Percentiles rank a stretch among this genome's conserved stretches.
Conservation (phyloP, 2,888 invertebrate genomes). For the Limenitis camilla region DNA sequence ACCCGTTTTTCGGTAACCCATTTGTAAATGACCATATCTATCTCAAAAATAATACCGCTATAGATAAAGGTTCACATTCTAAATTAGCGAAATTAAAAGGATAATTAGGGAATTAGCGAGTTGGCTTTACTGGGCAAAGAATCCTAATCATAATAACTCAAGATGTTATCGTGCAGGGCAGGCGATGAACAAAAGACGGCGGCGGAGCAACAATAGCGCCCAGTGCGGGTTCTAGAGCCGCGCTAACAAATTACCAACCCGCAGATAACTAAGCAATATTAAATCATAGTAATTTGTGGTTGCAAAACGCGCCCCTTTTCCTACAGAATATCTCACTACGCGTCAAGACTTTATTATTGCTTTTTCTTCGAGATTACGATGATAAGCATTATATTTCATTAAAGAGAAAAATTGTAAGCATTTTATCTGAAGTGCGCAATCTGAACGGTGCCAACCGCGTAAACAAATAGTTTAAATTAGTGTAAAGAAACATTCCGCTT, state of each 20-base stretch:
- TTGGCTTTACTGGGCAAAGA: constrained; percentile 69
- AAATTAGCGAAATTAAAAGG: constrained; percentile 53
- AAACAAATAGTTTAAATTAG: constrained; percentile 48
- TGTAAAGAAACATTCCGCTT: constrained; percentile 45
- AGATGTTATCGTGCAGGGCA: constrained; percentile 66
- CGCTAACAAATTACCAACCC: constrained; percentile 71
- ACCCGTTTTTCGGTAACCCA: too few species aligned
- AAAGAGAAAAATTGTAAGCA: constrained; percentile 19
- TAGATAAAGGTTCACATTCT: constrained; percentile 20
- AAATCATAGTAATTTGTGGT: constrained; percentile 74
- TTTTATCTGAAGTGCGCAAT: constrained; percentile 25
- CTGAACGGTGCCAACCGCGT: constrained; percentile 26
- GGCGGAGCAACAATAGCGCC: constrained; percentile 65
- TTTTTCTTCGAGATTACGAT: constrained; percentile 36
- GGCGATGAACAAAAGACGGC: constrained; percentile 71
- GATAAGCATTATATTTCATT: constrained; percentile 30
- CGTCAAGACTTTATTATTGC: constrained; percentile 43
- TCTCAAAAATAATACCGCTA: neutral
- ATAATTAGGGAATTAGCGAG: constrained; percentile 67
- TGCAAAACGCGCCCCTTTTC: constrained; percentile 59
- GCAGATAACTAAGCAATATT: constrained; percentile 74
- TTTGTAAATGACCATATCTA: too few species aligned
- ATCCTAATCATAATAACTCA: constrained; percentile 75
- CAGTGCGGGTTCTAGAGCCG: constrained; percentile 55
- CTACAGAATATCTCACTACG: constrained; percentile 50